These are phyloP conservation scores for Catagonus wagneri DNA, from an alignment of 2,113 vertebrate genomes.

Conservation along the genomic window DNA sequence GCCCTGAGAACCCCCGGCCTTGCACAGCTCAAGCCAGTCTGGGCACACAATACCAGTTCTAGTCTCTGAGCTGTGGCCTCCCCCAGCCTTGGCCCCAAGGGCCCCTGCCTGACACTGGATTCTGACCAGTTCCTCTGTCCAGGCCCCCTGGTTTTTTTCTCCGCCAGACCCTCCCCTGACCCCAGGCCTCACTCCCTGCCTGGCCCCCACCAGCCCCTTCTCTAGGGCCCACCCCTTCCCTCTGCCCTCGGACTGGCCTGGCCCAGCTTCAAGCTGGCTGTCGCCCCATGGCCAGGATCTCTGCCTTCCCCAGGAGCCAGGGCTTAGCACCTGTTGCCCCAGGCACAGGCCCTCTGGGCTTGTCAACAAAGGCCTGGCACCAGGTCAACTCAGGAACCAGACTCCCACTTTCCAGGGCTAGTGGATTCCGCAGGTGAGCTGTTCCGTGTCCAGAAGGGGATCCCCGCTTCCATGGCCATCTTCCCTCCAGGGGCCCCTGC, in stretches of 20 bases:
- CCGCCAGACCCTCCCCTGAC: not conserved
- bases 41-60: not conserved
- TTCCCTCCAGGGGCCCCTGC: not conserved
- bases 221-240: not conserved
- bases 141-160: not conserved
- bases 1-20: fast-evolving
- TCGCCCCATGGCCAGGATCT: not conserved
- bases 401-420: not conserved
- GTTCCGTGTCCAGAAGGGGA: fast-evolving
- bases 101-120: not conserved
- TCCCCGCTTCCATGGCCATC: not conserved
- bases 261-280: not conserved
- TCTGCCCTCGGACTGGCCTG: not conserved
- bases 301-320: fast-evolving
- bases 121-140: not conserved
- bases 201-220: not conserved
- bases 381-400: not conserved
- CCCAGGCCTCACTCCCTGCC: not conserved
- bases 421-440: not conserved
- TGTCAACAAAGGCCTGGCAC: not conserved
- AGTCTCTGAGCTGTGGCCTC: not conserved
- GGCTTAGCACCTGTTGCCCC: not conserved
- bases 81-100: fast-evolving
- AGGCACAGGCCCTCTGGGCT: not conserved
- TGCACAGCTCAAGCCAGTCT: not conserved